A percentile compares a stretch with the other conserved stretches of the same genome.
phyloP scores from a whole-genome alignment of 1,140 invertebrate species.

The Meteorus sp. region DNA sequence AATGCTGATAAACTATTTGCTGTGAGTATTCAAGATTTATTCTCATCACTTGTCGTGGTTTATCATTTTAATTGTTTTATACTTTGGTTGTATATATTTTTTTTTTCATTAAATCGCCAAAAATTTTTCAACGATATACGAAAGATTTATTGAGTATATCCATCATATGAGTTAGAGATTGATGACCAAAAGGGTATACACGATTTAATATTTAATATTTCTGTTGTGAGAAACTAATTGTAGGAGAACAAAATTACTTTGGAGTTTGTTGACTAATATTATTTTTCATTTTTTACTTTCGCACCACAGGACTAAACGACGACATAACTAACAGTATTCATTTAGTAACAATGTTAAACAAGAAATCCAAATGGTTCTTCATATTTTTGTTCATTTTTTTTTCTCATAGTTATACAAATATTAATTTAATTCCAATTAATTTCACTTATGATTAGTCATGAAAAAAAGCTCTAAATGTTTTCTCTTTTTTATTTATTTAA shows the following conservation, averaged over 20 bases:
- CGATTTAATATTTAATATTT: too few relatives aligned
- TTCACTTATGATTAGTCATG: conserved; percentile 6
- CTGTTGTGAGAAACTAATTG: conserved; percentile 7
- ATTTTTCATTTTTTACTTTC: conserved; percentile 11
- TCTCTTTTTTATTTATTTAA: not conserved
- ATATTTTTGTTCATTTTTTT: not conserved
- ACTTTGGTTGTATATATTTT: too few relatives aligned
- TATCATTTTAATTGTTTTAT: too few relatives aligned
- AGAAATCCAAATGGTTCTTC: conserved; percentile 19
- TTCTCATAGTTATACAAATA: conserved; percentile 12
- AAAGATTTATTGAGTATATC: too few relatives aligned
- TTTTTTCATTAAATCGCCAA: too few relatives aligned
- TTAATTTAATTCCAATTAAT: conserved; percentile 8
- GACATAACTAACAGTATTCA: conserved; percentile 23
- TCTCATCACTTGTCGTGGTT: not conserved
- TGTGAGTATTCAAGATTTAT: too few relatives aligned
- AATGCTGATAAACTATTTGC: too few relatives aligned
- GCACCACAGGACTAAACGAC: conserved; percentile 13
- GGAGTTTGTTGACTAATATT: conserved; percentile 15
- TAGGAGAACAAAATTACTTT: not conserved
- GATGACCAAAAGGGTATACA: too few relatives aligned
- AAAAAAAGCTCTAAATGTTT: conserved; percentile 13
- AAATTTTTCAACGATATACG: too few relatives aligned
- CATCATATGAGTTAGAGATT: too few relatives aligned
- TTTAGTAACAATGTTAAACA: conserved; percentile 25